Evolutionary conservation across 2,888 invertebrate genomes (phyloP).

Genomic region (Melieria crassipennis): DNA sequence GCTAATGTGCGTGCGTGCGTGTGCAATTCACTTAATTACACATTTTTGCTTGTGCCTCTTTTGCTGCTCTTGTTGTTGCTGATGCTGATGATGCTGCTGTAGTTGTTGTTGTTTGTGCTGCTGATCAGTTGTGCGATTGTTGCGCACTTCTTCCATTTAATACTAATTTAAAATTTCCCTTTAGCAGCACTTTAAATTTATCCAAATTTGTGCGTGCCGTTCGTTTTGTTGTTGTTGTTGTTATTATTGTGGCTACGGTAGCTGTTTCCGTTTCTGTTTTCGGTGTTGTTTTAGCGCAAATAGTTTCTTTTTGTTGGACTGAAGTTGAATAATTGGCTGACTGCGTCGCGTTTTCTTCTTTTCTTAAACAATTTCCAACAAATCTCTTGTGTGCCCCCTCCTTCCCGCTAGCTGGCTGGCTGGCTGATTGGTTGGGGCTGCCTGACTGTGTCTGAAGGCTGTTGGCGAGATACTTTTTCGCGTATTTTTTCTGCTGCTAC

Average conservation of each 20-base stretch:
- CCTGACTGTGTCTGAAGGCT: too few species aligned
- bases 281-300: neutral
- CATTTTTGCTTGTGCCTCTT: constrained; percentile 24
- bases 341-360: neutral
- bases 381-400: neutral
- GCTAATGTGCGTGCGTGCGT: constrained; percentile 14
- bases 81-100: constrained; percentile 10
- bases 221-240: neutral
- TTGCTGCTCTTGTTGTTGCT: constrained; percentile 9
- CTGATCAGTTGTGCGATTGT: constrained; percentile 18
- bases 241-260: neutral
- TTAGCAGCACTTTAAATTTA: constrained; percentile 14
- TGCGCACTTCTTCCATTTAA: constrained; percentile 25
- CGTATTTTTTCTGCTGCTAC: constrained; percentile 17
- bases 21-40: constrained; percentile 28
- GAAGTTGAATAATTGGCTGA: too few species aligned
- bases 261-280: neutral
- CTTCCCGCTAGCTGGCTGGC: neutral
- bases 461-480: constrained; percentile 6
- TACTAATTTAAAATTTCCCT: constrained; percentile 22
- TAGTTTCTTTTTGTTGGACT: too few species aligned
- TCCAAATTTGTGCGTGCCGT: constrained; percentile 4
- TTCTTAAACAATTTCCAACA: neutral
- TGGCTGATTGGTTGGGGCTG: neutral
- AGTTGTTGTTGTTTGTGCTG: constrained; percentile 9